Conservation (phyloP, 2,888 invertebrate genomes). For the Diaperis boleti region DNA sequence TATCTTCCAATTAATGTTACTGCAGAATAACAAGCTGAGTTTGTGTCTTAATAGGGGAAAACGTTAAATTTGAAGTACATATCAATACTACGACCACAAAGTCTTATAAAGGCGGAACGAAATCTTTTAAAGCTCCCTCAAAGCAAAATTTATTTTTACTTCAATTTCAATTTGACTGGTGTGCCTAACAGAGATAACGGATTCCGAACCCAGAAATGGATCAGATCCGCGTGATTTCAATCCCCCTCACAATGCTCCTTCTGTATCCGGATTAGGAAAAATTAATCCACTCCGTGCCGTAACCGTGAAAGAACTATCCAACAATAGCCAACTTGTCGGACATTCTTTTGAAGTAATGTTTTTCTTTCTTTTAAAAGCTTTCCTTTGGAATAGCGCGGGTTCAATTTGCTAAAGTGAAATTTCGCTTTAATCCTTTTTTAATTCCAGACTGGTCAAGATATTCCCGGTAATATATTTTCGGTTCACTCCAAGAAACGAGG, state of each 20-base stretch:
- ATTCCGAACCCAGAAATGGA: background rate
- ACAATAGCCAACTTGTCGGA: conserved; percentile 27
- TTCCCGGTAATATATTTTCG: conserved; percentile 22
- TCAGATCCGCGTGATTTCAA: background rate
- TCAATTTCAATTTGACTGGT: conserved; percentile 6
- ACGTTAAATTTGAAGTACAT: no score
- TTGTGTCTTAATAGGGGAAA: no score
- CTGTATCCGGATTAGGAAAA: background rate
- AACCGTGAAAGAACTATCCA: conserved; percentile 13
- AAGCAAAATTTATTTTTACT: conserved; percentile 5
- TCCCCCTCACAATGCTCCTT: background rate
- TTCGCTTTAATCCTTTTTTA: conserved; percentile 30
- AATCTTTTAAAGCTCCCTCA: no score
- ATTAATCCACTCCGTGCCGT: background rate
- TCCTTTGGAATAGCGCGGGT: conserved; percentile 19
- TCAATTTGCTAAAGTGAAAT: conserved; percentile 26
- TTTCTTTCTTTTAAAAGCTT: conserved; percentile 6
- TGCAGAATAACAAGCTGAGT: no score
- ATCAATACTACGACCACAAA: no score
- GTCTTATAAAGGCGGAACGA: no score
- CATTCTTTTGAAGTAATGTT: conserved; percentile 25
- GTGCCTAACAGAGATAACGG: background rate
- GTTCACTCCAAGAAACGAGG: conserved; percentile 10
- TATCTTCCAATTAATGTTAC: no score
- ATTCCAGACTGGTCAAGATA: conserved; percentile 26